These are phyloP conservation scores for Tragelaphus strepsiceros DNA, from an alignment of 2,113 vertebrate species.

Conservation along the genomic window DNA sequence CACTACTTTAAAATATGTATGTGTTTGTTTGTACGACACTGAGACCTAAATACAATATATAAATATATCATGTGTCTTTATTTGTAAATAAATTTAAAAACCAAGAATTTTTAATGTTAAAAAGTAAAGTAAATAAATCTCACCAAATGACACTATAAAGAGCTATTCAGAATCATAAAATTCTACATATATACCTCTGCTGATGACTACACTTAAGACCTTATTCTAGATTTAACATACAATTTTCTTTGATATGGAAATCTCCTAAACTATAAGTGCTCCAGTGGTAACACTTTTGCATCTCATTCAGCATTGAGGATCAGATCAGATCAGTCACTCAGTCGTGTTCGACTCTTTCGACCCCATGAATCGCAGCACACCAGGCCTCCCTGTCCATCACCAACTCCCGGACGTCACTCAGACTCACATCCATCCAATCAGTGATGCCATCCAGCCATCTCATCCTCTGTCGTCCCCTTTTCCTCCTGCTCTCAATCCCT, in stretches of 20 bases:
- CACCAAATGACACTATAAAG: not conserved
- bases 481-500: no score
- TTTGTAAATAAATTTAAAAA: not conserved
- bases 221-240: not conserved
- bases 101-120: not conserved
- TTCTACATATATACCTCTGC: not conserved
- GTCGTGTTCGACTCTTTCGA: no score
- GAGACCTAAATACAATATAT: not conserved
- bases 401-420: no score
- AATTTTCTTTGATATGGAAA: not conserved
- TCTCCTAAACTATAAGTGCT: not conserved
- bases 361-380: no score
- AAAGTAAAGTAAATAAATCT: not conserved
- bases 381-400: no score
- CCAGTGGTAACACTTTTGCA: accelerated
- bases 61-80: not conserved
- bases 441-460: no score
- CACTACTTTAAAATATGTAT: not conserved
- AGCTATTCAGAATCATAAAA: not conserved
- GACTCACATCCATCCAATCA: no score
- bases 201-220: not conserved
- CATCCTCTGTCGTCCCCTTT: no score
- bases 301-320: not conserved
- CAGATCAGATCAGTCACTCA: no score
- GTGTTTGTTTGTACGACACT: not conserved